Evolutionary conservation across 2,797 vertebrate genomes (phyloP), one percentile per base, ranked within the genome.

Genomic region (Selene dorsalis): DNA sequence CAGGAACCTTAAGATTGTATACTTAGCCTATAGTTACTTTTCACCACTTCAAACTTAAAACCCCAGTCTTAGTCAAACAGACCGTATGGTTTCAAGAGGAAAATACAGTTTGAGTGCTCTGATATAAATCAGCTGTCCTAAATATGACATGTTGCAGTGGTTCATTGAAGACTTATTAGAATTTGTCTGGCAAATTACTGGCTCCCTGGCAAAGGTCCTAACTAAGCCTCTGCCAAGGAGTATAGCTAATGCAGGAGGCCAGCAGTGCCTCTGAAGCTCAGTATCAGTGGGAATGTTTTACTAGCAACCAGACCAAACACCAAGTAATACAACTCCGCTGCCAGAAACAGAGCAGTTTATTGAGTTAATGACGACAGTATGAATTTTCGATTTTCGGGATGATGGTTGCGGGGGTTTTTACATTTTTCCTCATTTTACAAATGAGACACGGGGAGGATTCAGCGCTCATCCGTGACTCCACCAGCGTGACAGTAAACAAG

Each of bases 301-400:
- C 74, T 73, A 82, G 85, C 79, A 84, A 85, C 74, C 73, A 74
- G 76, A 80, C 71, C 56, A 81, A 87, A 86, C 75, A 79, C 41
- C 62, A 56, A 88, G 56, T 56, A 80, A 85, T 58, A 55, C 17
- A 62, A 70, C 38, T 69, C 32, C 69, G 60, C 47, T 79, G 39
- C 62, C 78, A 79, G 39, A 68, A 66, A 68, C 48, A 60, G 20
- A 38, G 11, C 45, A 35, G 38, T 75, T 79, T 64, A 62, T 57
- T 77, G 67, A 80, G 64, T 77, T 83, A 58, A 82, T 76, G 24
- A 41, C 20, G 50, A 71, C 45, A 50, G 32, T 66, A 57, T 47
- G 14, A 4, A 53, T 68, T 22, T 38, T 57, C 56, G 30, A 32
- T 60, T 14, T 75, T 50, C 83, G 66, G 67, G n/a, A 59, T 77